Conservation (phyloP, 2,113 vertebrate genomes). For the Xenopus laevis region DNA sequence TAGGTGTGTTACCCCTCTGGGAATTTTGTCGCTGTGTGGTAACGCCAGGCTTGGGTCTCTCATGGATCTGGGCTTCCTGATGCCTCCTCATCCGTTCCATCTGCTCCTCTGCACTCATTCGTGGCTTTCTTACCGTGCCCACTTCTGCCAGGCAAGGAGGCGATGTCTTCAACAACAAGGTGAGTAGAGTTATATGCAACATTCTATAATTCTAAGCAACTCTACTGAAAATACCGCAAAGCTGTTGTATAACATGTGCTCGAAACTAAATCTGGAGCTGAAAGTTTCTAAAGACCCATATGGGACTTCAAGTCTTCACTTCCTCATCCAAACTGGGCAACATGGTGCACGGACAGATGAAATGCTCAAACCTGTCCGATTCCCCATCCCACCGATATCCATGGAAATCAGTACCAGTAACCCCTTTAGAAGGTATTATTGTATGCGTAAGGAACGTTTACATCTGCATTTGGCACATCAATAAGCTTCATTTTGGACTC, state of each 20-base stretch:
- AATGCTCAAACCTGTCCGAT: too few species aligned
- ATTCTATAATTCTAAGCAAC: neutral
- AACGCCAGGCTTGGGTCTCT: slow-evolving; percentile 34
- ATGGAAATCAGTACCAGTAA: too few species aligned
- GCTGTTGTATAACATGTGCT: too few species aligned
- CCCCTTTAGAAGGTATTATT: too few species aligned
- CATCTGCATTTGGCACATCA: neutral
- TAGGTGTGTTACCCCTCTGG: slow-evolving; percentile 3
- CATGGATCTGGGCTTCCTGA: slow-evolving; percentile 52
- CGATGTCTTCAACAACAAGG: slow-evolving; percentile 6
- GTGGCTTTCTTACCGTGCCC: slow-evolving; percentile 38
- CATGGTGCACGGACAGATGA: too few species aligned
- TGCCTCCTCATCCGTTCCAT: slow-evolving; percentile 60
- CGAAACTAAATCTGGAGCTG: too few species aligned
- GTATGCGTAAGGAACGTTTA: too few species aligned
- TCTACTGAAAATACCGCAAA: too few species aligned
- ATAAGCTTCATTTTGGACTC: neutral
- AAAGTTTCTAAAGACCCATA: too few species aligned
- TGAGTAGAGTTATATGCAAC: neutral
- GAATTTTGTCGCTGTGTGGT: slow-evolving; percentile 34
- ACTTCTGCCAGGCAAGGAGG: slow-evolving; percentile 30
- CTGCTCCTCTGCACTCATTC: slow-evolving; percentile 65
- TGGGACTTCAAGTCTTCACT: too few species aligned
- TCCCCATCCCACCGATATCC: too few species aligned
- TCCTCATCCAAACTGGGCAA: too few species aligned